A percentile compares a stretch with the other conserved stretches of the same genome.
Evolutionary conservation across 2,888 invertebrate genomes (phyloP).

Genomic region (Shargacucullia verbasci): DNA sequence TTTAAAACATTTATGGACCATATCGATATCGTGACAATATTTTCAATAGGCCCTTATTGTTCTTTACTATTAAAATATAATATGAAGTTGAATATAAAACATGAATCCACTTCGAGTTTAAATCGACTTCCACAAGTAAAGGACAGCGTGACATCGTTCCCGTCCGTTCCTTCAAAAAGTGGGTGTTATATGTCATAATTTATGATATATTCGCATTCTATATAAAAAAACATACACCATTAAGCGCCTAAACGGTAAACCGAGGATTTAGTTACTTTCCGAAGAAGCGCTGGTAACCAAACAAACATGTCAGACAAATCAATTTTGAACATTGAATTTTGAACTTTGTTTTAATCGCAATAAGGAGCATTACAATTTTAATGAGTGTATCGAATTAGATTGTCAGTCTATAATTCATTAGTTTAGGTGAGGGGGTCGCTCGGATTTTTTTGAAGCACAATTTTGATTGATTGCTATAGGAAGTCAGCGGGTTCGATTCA

Average conservation of each 20-base stretch:
- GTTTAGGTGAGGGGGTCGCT: constrained; percentile 55
- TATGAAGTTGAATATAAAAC: not conserved
- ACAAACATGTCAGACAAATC: constrained; percentile 1
- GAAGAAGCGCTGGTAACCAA: constrained; percentile 59
- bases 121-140: constrained; percentile 33
- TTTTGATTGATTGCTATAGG: constrained; percentile 62
- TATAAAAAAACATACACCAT: constrained; percentile 75
- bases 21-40: constrained; percentile 23
- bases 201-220: constrained; percentile 78
- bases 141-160: constrained; percentile 44
- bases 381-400: not conserved
- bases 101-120: constrained; percentile 7
- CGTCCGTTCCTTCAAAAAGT: constrained; percentile 61
- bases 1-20: constrained; percentile 17
- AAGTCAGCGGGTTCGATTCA: constrained; percentile 51
- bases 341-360: not conserved
- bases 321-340: constrained; percentile 7
- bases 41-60: constrained; percentile 34
- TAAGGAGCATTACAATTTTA: constrained; percentile 23
- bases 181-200: constrained; percentile 83
- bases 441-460: constrained; percentile 47
- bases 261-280: constrained; percentile 78
- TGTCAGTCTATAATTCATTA: constrained; percentile 54
- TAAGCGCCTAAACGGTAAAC: constrained; percentile 84
- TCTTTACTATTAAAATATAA: constrained; percentile 1